Conservation (phyloP, 37 sponge, comb jelly and placozoan genomes). For the Hexactinellida sp. region DNA sequence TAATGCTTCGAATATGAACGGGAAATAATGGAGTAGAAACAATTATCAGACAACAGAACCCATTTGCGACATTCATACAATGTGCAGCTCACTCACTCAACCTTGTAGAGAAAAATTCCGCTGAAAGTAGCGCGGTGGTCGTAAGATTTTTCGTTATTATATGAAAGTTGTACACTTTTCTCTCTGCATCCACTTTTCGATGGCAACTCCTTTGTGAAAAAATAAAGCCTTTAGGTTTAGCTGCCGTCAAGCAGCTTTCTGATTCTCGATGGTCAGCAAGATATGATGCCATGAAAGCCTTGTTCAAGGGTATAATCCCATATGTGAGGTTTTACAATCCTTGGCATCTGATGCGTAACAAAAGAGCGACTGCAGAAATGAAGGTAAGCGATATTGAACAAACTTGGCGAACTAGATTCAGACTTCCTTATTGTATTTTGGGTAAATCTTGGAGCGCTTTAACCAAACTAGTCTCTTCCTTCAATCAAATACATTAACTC, state of each 20-base stretch:
- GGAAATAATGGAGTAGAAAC: not conserved
- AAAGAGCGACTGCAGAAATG: not conserved
- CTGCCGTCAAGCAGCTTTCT: too few species aligned
- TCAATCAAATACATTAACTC: not conserved
- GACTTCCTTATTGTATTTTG: not conserved
- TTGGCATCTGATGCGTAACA: not conserved
- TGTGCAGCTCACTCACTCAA: not conserved
- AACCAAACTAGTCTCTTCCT: not conserved
- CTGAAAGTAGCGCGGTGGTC: too few species aligned
- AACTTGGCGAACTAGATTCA: not conserved
- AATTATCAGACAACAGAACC: not conserved
- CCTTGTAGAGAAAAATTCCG: not conserved
- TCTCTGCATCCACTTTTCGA: too few species aligned
- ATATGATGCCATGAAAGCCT: too few species aligned
- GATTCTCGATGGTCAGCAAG: too few species aligned
- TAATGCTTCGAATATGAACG: conserved; percentile 6
- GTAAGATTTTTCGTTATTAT: too few species aligned
- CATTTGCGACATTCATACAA: not conserved
- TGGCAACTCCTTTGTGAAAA: too few species aligned
- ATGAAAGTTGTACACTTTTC: too few species aligned
- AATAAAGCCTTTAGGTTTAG: too few species aligned
- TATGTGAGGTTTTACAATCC: not conserved
- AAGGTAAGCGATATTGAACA: not conserved
- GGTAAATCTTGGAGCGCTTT: not conserved
- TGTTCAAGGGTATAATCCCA: too few species aligned